phyloP scores from a whole-genome alignment of 2,113 vertebrate species.

The Megatriorchis doriae region DNA sequence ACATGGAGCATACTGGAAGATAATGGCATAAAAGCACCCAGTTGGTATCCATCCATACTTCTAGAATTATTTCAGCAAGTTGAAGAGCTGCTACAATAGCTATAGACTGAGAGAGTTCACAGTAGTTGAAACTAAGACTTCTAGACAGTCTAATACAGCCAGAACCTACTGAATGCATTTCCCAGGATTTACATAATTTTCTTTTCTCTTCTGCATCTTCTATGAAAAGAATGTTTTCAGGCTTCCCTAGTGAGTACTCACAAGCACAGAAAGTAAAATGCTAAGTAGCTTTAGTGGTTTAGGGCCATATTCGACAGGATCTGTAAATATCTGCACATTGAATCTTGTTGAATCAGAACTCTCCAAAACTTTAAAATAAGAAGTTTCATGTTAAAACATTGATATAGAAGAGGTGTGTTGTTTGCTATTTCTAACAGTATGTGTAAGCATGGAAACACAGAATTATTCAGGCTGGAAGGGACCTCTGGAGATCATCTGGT shows the following conservation, averaged over 20 bases:
- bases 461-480: not conserved
- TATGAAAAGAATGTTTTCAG: not conserved
- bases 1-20: not conserved
- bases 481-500: not conserved
- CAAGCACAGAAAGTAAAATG: not conserved
- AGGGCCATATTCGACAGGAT: not conserved
- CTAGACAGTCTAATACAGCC: not conserved
- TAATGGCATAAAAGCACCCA: not conserved
- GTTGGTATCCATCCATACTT: not conserved
- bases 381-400: not conserved
- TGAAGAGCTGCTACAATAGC: not conserved
- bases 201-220: not conserved
- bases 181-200: not conserved
- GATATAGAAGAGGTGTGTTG: not conserved
- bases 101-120: not conserved
- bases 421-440: not conserved
- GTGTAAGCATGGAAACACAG: not conserved
- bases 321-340: not conserved
- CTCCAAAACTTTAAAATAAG: not conserved
- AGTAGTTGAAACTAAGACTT: not conserved
- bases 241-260: not conserved
- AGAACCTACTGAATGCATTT: not conserved
- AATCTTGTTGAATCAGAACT: not conserved
- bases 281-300: not conserved
- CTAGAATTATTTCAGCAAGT: not conserved